phyloP scores from a whole-genome alignment of 2,113 vertebrate genomes.

The Cyrtonyx montezumae region DNA sequence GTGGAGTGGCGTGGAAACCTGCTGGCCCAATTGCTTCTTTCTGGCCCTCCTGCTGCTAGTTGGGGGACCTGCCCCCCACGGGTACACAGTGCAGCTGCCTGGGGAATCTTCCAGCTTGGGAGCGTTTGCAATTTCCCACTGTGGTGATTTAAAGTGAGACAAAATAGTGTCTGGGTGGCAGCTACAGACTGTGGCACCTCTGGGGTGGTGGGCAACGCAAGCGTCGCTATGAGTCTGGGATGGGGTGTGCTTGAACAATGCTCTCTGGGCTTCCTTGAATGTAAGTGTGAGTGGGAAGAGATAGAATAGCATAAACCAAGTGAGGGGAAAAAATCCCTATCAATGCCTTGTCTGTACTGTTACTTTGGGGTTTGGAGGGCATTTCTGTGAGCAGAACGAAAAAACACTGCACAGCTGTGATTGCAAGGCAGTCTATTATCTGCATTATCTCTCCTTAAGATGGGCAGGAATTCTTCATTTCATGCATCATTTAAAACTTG shows the following conservation, averaged over 20 bases:
- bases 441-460: conserved; percentile 71
- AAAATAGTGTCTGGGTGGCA: not conserved
- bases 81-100: fast-evolving
- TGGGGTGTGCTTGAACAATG: not conserved
- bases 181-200: not conserved
- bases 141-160: not conserved
- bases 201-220: fast-evolving
- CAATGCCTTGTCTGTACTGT: not conserved
- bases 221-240: not conserved
- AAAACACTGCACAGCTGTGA: conserved; percentile 69
- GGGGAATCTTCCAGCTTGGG: not conserved
- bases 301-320: not conserved
- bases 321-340: not conserved
- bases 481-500: conserved; percentile 78
- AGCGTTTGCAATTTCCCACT: not conserved
- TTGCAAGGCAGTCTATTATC: conserved; percentile 72
- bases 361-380: conserved; percentile 65
- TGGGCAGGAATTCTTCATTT: conserved; percentile 75
- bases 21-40: not conserved
- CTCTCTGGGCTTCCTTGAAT: not conserved
- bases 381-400: conserved; percentile 55
- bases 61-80: not conserved
- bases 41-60: not conserved
- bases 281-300: not conserved
- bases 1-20: fast-evolving